Evolutionary conservation across 2,113 vertebrate genomes (phyloP).

Genomic region (Syrrhaptes paradoxus): DNA sequence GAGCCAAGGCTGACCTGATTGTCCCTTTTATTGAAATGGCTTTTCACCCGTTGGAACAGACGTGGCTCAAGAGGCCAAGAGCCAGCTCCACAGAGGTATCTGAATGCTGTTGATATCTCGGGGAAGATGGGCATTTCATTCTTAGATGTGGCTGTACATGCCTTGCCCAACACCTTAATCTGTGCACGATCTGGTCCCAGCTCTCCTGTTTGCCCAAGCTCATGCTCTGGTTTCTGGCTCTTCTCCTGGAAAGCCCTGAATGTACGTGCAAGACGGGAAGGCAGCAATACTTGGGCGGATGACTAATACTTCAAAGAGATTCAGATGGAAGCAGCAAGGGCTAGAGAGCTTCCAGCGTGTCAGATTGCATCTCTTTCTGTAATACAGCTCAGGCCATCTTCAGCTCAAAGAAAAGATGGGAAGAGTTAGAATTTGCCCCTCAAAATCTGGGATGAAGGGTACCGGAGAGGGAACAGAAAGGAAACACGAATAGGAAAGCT

Average conservation of each 20-base stretch:
- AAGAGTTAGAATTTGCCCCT: background rate
- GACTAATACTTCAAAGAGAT: constrained; percentile 43
- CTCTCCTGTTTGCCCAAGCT: background rate
- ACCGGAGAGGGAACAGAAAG: background rate
- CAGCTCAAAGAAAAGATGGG: background rate
- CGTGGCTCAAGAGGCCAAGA: background rate
- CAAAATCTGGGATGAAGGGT: background rate
- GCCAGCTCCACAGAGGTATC: background rate
- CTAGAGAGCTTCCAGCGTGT: background rate
- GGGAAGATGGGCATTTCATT: background rate
- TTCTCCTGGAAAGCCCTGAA: background rate
- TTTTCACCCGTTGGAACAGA: background rate
- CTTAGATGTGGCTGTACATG: background rate
- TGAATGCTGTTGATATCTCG: background rate
- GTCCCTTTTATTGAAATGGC: background rate
- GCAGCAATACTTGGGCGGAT: constrained; percentile 17
- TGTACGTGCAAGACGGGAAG: background rate
- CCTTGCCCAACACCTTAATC: background rate
- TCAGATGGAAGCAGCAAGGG: constrained; percentile 11
- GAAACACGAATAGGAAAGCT: background rate
- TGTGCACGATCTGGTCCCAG: background rate
- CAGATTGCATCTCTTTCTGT: background rate
- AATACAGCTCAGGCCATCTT: background rate
- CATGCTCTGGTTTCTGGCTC: background rate
- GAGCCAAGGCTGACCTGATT: background rate